Evolutionary conservation across 2,888 invertebrate genomes (phyloP).

Genomic region (Thymelicus sylvestris): DNA sequence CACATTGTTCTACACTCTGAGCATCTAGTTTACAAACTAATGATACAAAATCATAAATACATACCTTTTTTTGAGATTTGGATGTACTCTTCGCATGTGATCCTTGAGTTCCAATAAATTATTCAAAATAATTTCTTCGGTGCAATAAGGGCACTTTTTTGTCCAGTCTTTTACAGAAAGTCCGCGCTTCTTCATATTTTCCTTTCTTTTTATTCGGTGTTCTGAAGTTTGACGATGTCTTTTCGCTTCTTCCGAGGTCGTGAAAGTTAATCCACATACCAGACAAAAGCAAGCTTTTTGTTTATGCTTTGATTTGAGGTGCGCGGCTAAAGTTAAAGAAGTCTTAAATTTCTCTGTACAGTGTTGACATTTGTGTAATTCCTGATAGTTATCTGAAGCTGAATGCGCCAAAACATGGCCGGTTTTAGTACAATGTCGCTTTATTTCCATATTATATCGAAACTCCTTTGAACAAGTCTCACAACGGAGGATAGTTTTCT

Average conservation of each 20-base stretch:
- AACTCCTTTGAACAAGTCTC: slow-evolving; percentile 88
- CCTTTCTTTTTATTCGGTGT: slow-evolving; percentile 86
- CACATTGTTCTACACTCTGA: background rate
- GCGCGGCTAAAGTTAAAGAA: slow-evolving; percentile 87
- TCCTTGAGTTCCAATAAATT: slow-evolving; percentile 85
- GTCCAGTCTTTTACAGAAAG: slow-evolving; percentile 64
- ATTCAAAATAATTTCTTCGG: slow-evolving; percentile 68
- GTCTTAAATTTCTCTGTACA: slow-evolving; percentile 87
- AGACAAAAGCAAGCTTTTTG: slow-evolving; percentile 87
- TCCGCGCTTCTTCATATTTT: slow-evolving; percentile 67
- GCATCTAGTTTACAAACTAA: no score
- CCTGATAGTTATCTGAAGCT: slow-evolving; percentile 87
- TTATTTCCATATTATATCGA: slow-evolving; percentile 90
- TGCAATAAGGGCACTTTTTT: slow-evolving; percentile 86
- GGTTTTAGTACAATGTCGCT: slow-evolving; percentile 83
- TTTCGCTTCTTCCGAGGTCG: slow-evolving; percentile 85
- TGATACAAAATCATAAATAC: slow-evolving; percentile 42
- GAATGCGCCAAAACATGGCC: slow-evolving; percentile 80
- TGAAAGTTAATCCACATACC: slow-evolving; percentile 87
- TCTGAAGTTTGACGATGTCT: slow-evolving; percentile 87
- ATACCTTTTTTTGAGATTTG: slow-evolving; percentile 86
- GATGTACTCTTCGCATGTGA: slow-evolving; percentile 86
- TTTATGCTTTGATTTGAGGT: slow-evolving; percentile 86
- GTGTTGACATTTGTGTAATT: slow-evolving; percentile 84
- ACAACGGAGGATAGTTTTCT: slow-evolving; percentile 87